Conservation (phyloP, 2,888 invertebrate genomes). For the Artemia sp. region DNA sequence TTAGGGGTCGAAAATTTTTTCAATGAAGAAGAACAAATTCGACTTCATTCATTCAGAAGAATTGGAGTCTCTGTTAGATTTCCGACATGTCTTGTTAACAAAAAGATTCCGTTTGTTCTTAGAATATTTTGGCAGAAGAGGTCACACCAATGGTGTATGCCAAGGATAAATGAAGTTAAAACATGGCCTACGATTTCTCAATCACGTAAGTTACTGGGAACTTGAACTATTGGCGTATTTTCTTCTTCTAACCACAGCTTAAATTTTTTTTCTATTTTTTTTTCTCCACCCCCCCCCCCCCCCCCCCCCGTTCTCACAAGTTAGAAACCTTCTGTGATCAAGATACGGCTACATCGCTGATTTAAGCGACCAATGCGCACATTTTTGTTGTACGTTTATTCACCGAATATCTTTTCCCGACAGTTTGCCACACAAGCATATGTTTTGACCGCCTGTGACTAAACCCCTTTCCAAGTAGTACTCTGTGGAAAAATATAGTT, state of each 20-base stretch:
- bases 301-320: background rate
- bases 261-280: background rate
- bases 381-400: too few relatives aligned
- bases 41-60: background rate
- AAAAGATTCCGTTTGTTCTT: background rate
- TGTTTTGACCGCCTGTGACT: too few relatives aligned
- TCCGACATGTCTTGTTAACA: background rate
- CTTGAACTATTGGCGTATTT: too few relatives aligned
- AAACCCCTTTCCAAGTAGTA: too few relatives aligned
- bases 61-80: background rate
- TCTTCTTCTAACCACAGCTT: background rate
- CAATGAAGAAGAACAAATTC: background rate
- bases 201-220: too few relatives aligned
- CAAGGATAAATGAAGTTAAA: background rate
- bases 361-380: too few relatives aligned
- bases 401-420: too few relatives aligned
- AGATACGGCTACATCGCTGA: too few relatives aligned
- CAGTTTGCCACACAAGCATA: too few relatives aligned
- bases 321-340: too few relatives aligned
- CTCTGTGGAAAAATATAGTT: too few relatives aligned
- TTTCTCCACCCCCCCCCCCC: background rate
- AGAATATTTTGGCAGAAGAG: slow-evolving; percentile 5
- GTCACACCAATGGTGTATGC: background rate
- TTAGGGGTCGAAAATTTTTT: background rate
- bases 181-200: background rate